Percentiles rank a stretch among this genome's conserved stretches.
Evolutionary conservation across 1,140 invertebrate species (phyloP).

Genomic region (Bombus terrestris): DNA sequence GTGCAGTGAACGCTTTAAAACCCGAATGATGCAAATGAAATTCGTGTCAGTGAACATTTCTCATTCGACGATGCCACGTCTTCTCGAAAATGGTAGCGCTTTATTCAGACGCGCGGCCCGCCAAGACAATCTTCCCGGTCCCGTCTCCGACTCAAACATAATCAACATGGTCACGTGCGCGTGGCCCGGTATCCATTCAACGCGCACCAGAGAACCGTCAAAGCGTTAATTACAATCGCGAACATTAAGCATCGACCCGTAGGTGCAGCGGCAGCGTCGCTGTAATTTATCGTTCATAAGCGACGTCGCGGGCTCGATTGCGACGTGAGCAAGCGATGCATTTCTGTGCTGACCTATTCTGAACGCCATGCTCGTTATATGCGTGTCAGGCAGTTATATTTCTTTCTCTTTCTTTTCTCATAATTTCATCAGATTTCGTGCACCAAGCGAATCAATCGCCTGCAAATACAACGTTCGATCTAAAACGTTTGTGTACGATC

Average conservation of each 20-base stretch:
- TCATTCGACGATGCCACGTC: background rate
- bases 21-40: background rate
- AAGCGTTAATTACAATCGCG: slow-evolving; percentile 50
- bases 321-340: slow-evolving; percentile 10
- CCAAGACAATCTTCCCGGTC: background rate
- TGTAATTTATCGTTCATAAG: slow-evolving; percentile 42
- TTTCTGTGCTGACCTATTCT: slow-evolving; percentile 1
- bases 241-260: slow-evolving; percentile 34
- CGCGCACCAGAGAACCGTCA: slow-evolving; percentile 15
- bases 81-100: no score
- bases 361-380: background rate
- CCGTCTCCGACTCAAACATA: background rate
- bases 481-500: background rate
- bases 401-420: background rate
- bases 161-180: slow-evolving; percentile 29
- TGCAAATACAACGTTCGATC: background rate
- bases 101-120: background rate
- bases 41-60: slow-evolving; percentile 5
- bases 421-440: background rate
- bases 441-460: background rate
- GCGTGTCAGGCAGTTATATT: background rate
- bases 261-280: background rate
- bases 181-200: slow-evolving; percentile 21
- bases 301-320: slow-evolving; percentile 23
- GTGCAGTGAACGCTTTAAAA: background rate